Conservation (phyloP, 30 jellyfish, hydroid and myxozoan genomes). For the Aurelia sp. region DNA sequence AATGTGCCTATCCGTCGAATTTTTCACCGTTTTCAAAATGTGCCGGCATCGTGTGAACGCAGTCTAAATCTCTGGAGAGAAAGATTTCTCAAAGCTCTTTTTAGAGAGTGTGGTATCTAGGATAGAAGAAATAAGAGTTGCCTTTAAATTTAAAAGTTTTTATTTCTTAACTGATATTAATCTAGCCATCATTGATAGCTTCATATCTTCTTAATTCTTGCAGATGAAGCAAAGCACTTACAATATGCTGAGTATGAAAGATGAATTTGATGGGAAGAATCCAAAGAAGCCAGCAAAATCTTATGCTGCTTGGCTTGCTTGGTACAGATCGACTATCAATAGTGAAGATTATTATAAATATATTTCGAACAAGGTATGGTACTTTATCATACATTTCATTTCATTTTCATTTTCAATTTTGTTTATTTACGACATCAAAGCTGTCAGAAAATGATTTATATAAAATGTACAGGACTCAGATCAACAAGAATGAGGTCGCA, state of each 20-base stretch:
- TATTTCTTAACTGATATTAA: neutral
- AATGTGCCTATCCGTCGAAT: too few species aligned
- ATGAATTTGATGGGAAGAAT: neutral
- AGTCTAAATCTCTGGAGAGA: too few species aligned
- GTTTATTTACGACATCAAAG: too few species aligned
- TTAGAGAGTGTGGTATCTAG: too few species aligned
- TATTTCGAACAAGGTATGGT: slow-evolving; percentile 55
- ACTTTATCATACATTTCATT: neutral
- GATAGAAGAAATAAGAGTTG: too few species aligned
- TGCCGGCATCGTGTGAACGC: too few species aligned
- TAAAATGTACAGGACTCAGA: too few species aligned
- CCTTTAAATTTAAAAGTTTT: neutral
- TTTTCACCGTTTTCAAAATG: too few species aligned
- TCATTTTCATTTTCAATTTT: too few species aligned
- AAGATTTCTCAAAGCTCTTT: too few species aligned
- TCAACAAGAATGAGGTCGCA: too few species aligned
- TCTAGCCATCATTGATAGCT: neutral
- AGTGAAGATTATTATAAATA: slow-evolving; percentile 83
- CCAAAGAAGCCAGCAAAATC: slow-evolving; percentile 57
- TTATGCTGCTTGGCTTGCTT: slow-evolving; percentile 90
- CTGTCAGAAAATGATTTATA: too few species aligned
- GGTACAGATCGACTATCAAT: slow-evolving; percentile 86
- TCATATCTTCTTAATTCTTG: neutral
- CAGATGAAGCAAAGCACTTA: slow-evolving; percentile 39
- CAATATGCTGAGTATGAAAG: slow-evolving; percentile 12